Evolutionary conservation across 2,888 invertebrate genomes (phyloP).

Genomic region (Eurytoma adleriae): DNA sequence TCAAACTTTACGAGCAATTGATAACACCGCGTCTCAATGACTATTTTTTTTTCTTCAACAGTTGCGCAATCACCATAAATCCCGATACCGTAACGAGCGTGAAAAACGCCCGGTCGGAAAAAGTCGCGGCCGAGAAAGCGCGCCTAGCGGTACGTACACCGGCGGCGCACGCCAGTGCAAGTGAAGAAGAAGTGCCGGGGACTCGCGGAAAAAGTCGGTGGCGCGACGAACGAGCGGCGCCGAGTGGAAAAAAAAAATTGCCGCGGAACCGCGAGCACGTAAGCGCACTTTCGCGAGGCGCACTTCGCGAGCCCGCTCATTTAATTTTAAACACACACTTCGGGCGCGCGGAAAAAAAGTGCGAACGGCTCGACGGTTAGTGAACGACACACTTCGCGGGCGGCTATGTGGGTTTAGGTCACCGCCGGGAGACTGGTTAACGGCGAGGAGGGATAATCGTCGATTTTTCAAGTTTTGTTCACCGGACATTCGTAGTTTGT

Average conservation of each 20-base stretch:
- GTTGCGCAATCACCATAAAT: too few relatives aligned
- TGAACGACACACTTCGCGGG: constrained; percentile 3
- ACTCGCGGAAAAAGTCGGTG: background rate
- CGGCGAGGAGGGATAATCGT: too few relatives aligned
- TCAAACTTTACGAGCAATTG: too few relatives aligned
- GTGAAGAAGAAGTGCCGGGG: constrained; percentile 21
- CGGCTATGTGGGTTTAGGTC: background rate
- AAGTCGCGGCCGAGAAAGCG: background rate
- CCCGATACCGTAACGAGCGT: background rate
- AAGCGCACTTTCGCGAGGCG: constrained; percentile 42
- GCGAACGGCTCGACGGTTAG: constrained; percentile 1
- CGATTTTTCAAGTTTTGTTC: too few relatives aligned
- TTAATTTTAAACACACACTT: constrained; percentile 40
- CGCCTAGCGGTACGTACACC: background rate
- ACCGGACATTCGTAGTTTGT: too few relatives aligned
- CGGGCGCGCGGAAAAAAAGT: background rate
- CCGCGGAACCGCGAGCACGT: constrained; percentile 8
- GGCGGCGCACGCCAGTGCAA: background rate
- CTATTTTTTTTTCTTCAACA: too few relatives aligned
- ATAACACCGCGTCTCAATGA: too few relatives aligned
- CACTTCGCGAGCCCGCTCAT: constrained; percentile 4
- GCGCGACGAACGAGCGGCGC: too few relatives aligned
- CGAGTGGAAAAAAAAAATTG: too few relatives aligned
- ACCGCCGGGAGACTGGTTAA: too few relatives aligned
- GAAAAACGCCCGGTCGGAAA: background rate